Conservation (phyloP, 2,113 vertebrate species). For the Colaptes auratus region DNA sequence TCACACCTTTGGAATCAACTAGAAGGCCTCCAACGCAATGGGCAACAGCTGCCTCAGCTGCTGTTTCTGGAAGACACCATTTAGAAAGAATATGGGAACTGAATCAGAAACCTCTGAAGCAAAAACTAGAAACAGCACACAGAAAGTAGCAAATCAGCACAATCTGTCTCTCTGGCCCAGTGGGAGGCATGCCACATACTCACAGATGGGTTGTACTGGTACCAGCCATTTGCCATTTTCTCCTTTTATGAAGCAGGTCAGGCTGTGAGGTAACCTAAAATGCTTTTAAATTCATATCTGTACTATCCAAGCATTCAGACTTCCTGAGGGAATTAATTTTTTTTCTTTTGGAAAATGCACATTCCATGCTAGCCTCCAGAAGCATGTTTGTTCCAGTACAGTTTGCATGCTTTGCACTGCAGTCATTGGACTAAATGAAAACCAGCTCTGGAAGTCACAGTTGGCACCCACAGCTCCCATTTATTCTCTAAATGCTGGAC, state of each 20-base stretch:
- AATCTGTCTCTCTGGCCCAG: fast-evolving
- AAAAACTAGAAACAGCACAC: not conserved
- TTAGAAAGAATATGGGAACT: not conserved
- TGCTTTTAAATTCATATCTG: not conserved
- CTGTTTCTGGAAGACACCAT: not conserved
- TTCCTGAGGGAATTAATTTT: not conserved
- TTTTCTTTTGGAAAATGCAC: not conserved
- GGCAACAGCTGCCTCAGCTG: not conserved
- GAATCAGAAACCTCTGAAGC: not conserved
- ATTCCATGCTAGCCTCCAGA: not conserved
- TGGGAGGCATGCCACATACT: not conserved
- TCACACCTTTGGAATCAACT: not conserved
- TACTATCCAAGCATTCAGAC: not conserved
- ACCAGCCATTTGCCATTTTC: not conserved
- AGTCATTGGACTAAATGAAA: not conserved
- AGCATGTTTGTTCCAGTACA: not conserved
- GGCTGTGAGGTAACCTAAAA: not conserved
- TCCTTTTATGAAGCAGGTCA: not conserved
- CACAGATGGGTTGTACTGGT: not conserved
- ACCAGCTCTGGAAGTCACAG: not conserved
- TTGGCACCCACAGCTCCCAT: not conserved
- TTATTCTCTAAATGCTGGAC: not conserved
- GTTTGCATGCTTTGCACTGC: not conserved
- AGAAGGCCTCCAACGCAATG: not conserved
- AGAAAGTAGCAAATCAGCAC: not conserved